Evolutionary conservation across 1,140 invertebrate species (phyloP).

Genomic region (Chionoecetes opilio): DNA sequence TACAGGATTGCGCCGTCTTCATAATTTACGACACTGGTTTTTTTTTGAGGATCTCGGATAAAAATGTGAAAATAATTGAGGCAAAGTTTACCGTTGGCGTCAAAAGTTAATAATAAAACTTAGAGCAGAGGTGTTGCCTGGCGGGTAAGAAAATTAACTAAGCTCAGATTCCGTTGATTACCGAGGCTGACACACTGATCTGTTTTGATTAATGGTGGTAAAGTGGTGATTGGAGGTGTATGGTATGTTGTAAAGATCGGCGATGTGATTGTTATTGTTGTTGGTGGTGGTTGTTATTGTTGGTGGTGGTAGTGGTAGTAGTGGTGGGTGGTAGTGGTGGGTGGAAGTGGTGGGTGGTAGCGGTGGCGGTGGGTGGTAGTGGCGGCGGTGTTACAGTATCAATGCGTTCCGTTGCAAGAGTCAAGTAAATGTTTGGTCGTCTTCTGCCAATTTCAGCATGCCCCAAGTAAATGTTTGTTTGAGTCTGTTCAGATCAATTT

Average conservation of each 20-base stretch:
- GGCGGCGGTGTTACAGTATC: not conserved
- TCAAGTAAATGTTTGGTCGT: too few species aligned
- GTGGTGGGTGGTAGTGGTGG: not conserved
- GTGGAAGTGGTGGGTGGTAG: too few species aligned
- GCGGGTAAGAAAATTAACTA: constrained; percentile 1
- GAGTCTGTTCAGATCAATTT: too few species aligned
- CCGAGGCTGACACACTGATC: not conserved
- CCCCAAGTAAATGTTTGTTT: too few species aligned
- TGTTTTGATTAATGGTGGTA: not conserved
- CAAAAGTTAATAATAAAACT: not conserved
- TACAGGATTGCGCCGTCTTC: not conserved
- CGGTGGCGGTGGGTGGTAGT: not conserved
- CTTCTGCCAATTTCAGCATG: too few species aligned
- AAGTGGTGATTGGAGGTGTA: not conserved
- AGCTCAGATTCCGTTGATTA: not conserved
- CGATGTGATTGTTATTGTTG: too few species aligned
- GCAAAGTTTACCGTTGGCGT: not conserved
- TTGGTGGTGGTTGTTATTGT: too few species aligned
- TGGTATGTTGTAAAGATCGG: too few species aligned
- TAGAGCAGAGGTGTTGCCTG: not conserved
- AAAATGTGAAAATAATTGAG: not conserved
- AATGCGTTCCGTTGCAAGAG: too few species aligned
- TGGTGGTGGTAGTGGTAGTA: too few species aligned
- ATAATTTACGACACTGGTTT: not conserved
- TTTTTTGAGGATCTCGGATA: not conserved